These are phyloP conservation scores for Podarcis lilfordi DNA, from an alignment of 2,797 vertebrate species.

Conservation along the genomic window DNA sequence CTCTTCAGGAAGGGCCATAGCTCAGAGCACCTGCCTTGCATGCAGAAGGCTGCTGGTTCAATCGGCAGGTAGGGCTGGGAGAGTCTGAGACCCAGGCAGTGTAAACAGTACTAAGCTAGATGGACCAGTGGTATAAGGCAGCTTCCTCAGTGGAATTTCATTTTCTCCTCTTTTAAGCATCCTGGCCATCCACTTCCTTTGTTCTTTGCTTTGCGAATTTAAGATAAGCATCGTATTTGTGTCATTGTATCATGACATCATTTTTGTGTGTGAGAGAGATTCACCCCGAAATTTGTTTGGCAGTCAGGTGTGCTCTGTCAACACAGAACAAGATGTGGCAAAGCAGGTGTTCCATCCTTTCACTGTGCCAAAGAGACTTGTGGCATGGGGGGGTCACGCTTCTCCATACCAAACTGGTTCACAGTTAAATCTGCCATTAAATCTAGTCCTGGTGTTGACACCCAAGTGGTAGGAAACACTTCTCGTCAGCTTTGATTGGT, in stretches of 20 bases:
- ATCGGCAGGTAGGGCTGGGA: background rate
- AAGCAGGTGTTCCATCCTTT: too few relatives aligned
- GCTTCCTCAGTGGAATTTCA: conserved; percentile 53
- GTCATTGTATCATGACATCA: conserved; percentile 6
- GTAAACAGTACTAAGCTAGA: background rate
- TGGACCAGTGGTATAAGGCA: conserved; percentile 38
- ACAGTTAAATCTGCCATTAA: too few relatives aligned
- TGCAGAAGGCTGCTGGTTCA: background rate
- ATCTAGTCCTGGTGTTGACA: too few relatives aligned
- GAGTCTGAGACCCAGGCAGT: background rate
- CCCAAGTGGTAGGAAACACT: too few relatives aligned
- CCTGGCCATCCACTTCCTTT: conserved; percentile 56
- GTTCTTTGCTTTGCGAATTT: conserved; percentile 61
- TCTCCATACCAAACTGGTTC: background rate
- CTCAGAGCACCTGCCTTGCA: conserved; percentile 31
- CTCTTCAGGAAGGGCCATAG: too few relatives aligned
- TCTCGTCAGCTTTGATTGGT: too few relatives aligned
- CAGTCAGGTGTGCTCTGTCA: background rate
- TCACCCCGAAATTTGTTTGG: accelerated
- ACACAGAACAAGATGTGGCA: background rate
- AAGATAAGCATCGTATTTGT: conserved; percentile 40
- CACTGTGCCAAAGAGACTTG: background rate
- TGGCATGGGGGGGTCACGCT: background rate
- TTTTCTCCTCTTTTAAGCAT: conserved; percentile 56
- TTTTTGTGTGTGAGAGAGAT: background rate